These are phyloP conservation scores for Acronicta psi DNA, from an alignment of 2,888 invertebrate species.

Conservation along the genomic window DNA sequence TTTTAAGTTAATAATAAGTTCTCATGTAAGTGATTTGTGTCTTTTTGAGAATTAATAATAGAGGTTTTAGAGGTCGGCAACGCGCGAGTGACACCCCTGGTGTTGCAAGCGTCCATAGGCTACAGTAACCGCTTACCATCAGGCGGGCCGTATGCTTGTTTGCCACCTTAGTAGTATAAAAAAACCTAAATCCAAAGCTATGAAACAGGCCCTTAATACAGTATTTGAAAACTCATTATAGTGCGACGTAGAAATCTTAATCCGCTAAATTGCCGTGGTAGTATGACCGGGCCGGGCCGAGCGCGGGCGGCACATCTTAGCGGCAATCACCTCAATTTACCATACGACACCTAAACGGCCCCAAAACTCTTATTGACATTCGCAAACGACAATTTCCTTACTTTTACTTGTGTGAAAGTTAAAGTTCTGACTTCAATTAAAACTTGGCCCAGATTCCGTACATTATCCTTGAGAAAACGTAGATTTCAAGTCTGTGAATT, in stretches of 20 bases:
- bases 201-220: no score
- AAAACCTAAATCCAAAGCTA: no score
- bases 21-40: no score
- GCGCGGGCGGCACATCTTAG: slow-evolving; percentile 11
- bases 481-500: slow-evolving; percentile 40
- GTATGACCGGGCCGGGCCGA: neutral
- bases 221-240: slow-evolving; percentile 3
- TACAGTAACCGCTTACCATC: no score
- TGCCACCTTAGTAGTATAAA: no score
- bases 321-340: slow-evolving; percentile 27
- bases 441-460: slow-evolving; percentile 53
- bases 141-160: no score
- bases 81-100: no score
- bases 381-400: slow-evolving; percentile 58
- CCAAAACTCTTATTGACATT: slow-evolving; percentile 48
- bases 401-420: slow-evolving; percentile 61
- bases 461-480: slow-evolving; percentile 57
- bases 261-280: slow-evolving; percentile 5
- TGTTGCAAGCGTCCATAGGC: no score
- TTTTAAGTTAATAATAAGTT: no score
- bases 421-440: slow-evolving; percentile 55
- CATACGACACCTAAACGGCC: slow-evolving; percentile 38
- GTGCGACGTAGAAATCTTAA: slow-evolving; percentile 22
- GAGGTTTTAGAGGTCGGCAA: no score
- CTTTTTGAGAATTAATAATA: no score